These are phyloP conservation scores for Orthosia gracilis DNA, from an alignment of 2,888 invertebrate genomes.

Conservation along the genomic window DNA sequence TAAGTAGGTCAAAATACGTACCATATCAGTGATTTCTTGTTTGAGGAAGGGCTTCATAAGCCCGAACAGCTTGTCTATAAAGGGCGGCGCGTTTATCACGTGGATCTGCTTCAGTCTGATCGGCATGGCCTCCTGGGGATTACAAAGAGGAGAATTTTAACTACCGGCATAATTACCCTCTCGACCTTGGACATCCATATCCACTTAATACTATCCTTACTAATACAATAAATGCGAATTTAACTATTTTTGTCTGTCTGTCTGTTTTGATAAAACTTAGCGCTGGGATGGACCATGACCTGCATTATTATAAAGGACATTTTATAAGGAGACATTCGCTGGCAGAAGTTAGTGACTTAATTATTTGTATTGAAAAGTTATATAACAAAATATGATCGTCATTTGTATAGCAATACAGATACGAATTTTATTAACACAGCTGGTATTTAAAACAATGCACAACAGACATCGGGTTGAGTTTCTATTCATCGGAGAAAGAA, in stretches of 20 bases:
- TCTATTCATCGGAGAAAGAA: not conserved
- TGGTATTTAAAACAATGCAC: not conserved
- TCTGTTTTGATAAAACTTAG: too few species aligned
- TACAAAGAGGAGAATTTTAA: not conserved
- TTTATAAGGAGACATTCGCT: too few species aligned
- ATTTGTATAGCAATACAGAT: not conserved
- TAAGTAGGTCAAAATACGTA: slow-evolving; percentile 72
- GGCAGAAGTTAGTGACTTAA: not conserved
- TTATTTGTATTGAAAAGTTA: not conserved
- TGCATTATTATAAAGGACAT: too few species aligned
- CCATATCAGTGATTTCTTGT: slow-evolving; percentile 92
- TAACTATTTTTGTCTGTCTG: too few species aligned
- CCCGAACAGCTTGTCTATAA: slow-evolving; percentile 92
- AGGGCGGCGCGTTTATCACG: slow-evolving; percentile 92
- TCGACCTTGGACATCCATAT: too few species aligned
- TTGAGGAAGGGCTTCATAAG: slow-evolving; percentile 93
- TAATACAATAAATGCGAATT: too few species aligned
- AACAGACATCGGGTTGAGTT: not conserved
- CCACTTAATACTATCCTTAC: too few species aligned
- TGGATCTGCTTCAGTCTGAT: slow-evolving; percentile 93
- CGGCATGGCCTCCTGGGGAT: slow-evolving; percentile 93
- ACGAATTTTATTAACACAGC: slow-evolving; percentile 2
- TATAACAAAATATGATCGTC: not conserved
- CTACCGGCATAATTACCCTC: not conserved
- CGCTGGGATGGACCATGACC: too few species aligned